Evolutionary conservation across 30 jellyfish, hydroid and myxozoan genomes (phyloP).

Genomic region (Nemopilema nomurai): DNA sequence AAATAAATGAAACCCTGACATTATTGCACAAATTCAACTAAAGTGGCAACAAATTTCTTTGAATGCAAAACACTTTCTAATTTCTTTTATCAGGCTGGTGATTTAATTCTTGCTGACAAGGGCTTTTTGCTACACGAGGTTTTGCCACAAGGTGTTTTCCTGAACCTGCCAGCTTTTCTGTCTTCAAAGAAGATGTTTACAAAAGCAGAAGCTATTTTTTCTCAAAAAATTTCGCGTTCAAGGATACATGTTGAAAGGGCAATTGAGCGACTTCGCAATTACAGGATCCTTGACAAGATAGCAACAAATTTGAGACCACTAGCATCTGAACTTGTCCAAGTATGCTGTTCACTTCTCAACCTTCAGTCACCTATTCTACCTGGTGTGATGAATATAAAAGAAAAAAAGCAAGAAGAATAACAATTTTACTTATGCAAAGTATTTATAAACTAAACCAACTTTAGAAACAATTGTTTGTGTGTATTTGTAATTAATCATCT

Average conservation of each 20-base stretch:
- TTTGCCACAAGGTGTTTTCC: constrained; percentile 29
- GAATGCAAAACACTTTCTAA: background rate
- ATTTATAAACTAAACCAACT: background rate
- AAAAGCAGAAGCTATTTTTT: constrained; percentile 29
- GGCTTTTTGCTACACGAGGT: constrained; percentile 40
- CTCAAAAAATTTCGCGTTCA: constrained; percentile 28
- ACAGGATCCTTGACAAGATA: constrained; percentile 16
- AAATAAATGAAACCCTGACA: background rate
- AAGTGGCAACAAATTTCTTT: background rate
- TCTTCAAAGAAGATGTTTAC: constrained; percentile 15
- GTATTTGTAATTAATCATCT: constrained; percentile 7
- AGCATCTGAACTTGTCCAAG: constrained; percentile 18
- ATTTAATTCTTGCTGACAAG: constrained; percentile 40
- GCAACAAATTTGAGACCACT: constrained; percentile 32
- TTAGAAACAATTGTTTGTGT: background rate
- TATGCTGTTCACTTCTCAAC: constrained; percentile 37
- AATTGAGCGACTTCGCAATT: constrained; percentile 38
- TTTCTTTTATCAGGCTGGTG: constrained; percentile 41
- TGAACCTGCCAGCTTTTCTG: constrained; percentile 53
- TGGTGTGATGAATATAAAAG: constrained; percentile 16
- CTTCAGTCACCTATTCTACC: constrained; percentile 38
- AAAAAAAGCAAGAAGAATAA: background rate
- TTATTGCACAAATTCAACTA: background rate
- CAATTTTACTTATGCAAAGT: background rate
- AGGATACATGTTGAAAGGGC: constrained; percentile 58